Conservation (phyloP, 2,888 invertebrate genomes). For the Xanthorhoe designata region DNA sequence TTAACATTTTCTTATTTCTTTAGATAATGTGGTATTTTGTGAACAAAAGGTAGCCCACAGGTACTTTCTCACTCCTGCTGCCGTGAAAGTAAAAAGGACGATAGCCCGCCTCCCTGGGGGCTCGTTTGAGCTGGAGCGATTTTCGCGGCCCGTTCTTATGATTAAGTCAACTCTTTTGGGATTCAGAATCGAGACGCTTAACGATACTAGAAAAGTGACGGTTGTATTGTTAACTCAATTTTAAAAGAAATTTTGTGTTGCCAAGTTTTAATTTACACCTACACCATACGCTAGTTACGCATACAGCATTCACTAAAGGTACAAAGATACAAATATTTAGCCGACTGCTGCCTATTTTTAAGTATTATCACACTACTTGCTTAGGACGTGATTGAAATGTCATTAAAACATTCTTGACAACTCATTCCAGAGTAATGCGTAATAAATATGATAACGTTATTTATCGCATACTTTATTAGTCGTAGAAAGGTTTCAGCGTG, state of each 20-base stretch:
- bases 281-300: too few species aligned
- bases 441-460: too few species aligned
- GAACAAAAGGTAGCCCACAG: neutral
- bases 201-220: slow-evolving; percentile 25
- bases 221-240: slow-evolving; percentile 26
- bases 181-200: slow-evolving; percentile 60
- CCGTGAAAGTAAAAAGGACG: slow-evolving; percentile 62
- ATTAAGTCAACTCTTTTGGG: slow-evolving; percentile 81
- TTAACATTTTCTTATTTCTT: too few species aligned
- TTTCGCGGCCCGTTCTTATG: slow-evolving; percentile 82
- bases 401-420: too few species aligned
- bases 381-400: too few species aligned
- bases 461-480: neutral
- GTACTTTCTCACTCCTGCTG: slow-evolving; percentile 21
- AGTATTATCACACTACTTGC: too few species aligned
- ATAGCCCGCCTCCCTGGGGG: slow-evolving; percentile 70
- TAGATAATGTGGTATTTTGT: neutral
- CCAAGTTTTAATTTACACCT: too few species aligned
- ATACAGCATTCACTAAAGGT: too few species aligned
- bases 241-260: neutral
- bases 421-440: too few species aligned
- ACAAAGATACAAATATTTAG: too few species aligned
- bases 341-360: too few species aligned
- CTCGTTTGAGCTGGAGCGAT: slow-evolving; percentile 80
- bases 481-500: neutral